Conservation (phyloP, 2,113 vertebrate genomes). For the Centrocercus urophasianus region DNA sequence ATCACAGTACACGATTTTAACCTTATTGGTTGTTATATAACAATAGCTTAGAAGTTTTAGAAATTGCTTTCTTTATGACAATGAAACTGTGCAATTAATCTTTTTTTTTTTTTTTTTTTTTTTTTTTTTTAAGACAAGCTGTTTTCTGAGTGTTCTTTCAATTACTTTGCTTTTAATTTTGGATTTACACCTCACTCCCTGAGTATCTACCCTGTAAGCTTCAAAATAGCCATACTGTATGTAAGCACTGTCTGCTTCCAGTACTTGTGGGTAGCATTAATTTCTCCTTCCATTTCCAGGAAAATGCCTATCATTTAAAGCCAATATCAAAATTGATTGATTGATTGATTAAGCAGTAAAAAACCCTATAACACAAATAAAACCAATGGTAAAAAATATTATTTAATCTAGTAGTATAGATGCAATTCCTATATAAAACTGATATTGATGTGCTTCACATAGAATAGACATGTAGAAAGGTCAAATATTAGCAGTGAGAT, state of each 20-base stretch:
- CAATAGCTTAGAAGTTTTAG: constrained; percentile 42
- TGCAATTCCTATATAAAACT: not conserved
- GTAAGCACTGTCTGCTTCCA: not conserved
- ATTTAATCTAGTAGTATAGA: not conserved
- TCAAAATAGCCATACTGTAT: not conserved
- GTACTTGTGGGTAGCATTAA: not conserved
- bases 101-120: not conserved
- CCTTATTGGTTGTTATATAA: constrained; percentile 45
- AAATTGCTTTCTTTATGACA: constrained; percentile 43
- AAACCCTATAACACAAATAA: not conserved
- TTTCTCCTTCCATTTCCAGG: not conserved
- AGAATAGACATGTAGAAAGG: not conserved
- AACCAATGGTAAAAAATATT: not conserved
- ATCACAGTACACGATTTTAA: constrained; percentile 55
- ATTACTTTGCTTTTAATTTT: not conserved
- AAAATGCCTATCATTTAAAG: not conserved
- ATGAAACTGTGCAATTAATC: not conserved
- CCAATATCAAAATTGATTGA: not conserved
- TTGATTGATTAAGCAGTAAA: not conserved
- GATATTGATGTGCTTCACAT: not conserved
- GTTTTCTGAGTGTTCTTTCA: not conserved
- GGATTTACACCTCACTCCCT: not conserved
- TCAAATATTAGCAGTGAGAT: not conserved
- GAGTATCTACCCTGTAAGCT: not conserved
- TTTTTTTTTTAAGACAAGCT: not conserved